Evolutionary conservation across 2,888 invertebrate genomes (phyloP).

Genomic region (Drosophila bunnanda): DNA sequence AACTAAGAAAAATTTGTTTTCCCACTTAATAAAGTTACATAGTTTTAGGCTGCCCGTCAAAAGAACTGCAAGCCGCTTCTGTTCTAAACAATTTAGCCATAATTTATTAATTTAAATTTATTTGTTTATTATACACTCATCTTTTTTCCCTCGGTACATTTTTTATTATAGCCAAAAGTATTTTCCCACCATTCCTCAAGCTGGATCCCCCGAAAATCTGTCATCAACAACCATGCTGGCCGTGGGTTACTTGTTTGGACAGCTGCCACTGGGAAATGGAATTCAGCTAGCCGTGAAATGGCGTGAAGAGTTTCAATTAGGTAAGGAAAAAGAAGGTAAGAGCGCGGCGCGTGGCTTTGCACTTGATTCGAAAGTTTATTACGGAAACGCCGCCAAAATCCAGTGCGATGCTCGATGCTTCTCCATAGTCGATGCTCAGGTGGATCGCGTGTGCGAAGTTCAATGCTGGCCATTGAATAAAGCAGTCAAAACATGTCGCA

Average conservation of each 20-base stretch:
- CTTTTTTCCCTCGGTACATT: neutral
- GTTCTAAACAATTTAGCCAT: neutral
- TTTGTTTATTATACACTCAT: neutral
- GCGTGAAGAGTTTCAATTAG: constrained; percentile 70
- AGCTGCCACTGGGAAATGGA: constrained; percentile 62
- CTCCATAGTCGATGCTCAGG: neutral
- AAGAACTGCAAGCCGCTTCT: neutral
- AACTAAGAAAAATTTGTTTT: too few species aligned
- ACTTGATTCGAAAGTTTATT: constrained; percentile 45
- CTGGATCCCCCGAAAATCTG: constrained; percentile 7
- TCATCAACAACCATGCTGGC: constrained; percentile 45
- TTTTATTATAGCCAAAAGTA: neutral
- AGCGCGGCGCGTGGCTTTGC: constrained; percentile 66
- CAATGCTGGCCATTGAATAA: constrained; percentile 70
- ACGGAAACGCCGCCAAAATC: constrained; percentile 35
- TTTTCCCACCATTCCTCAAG: neutral
- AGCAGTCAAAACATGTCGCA: constrained; percentile 68
- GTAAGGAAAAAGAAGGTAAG: constrained; percentile 5
- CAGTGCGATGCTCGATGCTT: constrained; percentile 3
- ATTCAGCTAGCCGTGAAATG: constrained; percentile 42
- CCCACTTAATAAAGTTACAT: neutral
- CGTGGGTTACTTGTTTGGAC: constrained; percentile 63
- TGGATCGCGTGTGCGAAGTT: constrained; percentile 63
- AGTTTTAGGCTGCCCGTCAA: neutral
- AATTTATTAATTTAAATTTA: neutral